Base-by-base conservation (phyloP, 2,888 invertebrate species). In the Punctoribates punctum region DNA sequence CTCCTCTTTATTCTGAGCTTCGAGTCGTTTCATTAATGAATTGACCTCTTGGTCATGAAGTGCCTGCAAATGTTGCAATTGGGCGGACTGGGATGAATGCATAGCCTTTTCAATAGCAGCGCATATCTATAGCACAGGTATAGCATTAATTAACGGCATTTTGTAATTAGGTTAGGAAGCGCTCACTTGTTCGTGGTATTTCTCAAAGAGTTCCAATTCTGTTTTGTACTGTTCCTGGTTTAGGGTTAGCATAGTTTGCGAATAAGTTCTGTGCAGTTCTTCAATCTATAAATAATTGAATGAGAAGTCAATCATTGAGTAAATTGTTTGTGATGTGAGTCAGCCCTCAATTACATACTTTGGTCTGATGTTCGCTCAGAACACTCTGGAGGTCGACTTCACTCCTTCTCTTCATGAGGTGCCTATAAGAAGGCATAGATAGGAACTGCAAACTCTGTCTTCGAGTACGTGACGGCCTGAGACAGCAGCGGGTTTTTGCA, bases 1-100 rank as follows among this genome's bases (percentile, higher is more conserved):
- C 84, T 96, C 95, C 81, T 91, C 92, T 80, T 93, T 89, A 78
- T 93, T 89, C 77, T 90, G 90, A 77, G 90, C 89, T 81, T 94
- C 93, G 80, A 96, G 85, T 82, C 90, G 89, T 81, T 91, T 89
- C 88, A 94, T 84, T 75, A 85, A 80, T 67, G 83, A 83, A 20
- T 80, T 80, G 8, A 84, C 84, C 78, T 85, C 85, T 75, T 82
- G 83, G 80, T 91, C 90, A 79, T 90, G 85, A 75, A 90, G 86
- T 5, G 86, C 85, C 83, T 87, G 83, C 57, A 95, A 86, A 77
- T 88, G 87, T 83, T 94, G 93, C 84, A 92, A 86, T 85, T 95
- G 94, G 80, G 88, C 89, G 57, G 89, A 86, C 83, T 94, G 94
- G 29, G 93, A 91, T 74, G 87, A 85, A 80, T 88, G 88, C 85